phyloP scores from a whole-genome alignment of 2,888 invertebrate genomes.

The Spilarctia lutea region DNA sequence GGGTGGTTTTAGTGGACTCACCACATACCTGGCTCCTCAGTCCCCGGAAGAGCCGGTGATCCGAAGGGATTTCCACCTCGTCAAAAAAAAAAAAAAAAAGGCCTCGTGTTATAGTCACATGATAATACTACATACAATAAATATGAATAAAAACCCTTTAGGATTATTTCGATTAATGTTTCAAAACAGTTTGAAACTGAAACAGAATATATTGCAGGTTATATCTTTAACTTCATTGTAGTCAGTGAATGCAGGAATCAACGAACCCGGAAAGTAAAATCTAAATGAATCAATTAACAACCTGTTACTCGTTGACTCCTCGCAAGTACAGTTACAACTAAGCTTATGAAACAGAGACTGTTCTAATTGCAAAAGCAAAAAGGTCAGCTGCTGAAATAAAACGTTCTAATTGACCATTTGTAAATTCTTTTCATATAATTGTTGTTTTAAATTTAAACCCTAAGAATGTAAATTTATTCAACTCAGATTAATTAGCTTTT shows the following conservation, averaged over 20 bases:
- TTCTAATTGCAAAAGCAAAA: background rate
- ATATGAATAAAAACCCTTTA: background rate
- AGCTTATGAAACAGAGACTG: background rate
- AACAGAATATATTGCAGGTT: background rate
- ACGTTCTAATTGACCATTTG: background rate
- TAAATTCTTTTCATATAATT: background rate
- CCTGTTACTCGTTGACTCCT: conserved; percentile 14
- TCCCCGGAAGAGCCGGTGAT: too few species aligned
- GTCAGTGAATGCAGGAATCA: conserved; percentile 10
- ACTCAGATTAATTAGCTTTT: too few species aligned
- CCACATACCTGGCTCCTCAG: too few species aligned
- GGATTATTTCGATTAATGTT: background rate
- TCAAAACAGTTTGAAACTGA: background rate
- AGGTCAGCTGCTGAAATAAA: background rate
- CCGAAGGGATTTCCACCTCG: too few species aligned
- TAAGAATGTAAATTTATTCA: background rate
- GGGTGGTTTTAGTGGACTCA: too few species aligned
- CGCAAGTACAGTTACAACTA: background rate
- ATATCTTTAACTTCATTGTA: conserved; percentile 4
- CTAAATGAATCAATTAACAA: conserved; percentile 12
- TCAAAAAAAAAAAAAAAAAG: too few species aligned
- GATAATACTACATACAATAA: background rate
- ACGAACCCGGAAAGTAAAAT: background rate
- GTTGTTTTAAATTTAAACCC: too few species aligned
- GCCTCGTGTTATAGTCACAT: background rate